Percentiles rank a stretch among this genome's conserved stretches.
Conservation (phyloP, 2,888 invertebrate species). For the Epirrhoe tristata region DNA sequence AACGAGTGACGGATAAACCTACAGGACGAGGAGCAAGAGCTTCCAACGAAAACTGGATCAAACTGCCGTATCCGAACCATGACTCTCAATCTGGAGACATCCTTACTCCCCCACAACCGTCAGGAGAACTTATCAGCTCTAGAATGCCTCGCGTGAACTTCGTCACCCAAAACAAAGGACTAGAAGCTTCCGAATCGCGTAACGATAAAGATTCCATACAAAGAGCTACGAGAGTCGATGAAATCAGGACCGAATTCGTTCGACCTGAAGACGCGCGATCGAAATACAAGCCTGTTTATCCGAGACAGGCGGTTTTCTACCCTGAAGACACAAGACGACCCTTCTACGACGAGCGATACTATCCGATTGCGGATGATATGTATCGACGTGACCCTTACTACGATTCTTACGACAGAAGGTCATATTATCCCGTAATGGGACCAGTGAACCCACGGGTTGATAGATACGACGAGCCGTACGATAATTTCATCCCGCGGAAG, state of each 20-base stretch:
- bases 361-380: slow-evolving; percentile 66
- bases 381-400: slow-evolving; percentile 77
- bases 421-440: slow-evolving; percentile 60
- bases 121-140: slow-evolving; percentile 83
- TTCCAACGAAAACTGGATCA: slow-evolving; percentile 87
- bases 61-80: slow-evolving; percentile 82
- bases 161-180: slow-evolving; percentile 86
- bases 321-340: slow-evolving; percentile 77
- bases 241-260: slow-evolving; percentile 78
- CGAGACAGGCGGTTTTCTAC: slow-evolving; percentile 79
- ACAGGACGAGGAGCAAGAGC: slow-evolving; percentile 86
- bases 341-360: slow-evolving; percentile 73
- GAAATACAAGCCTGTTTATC: slow-evolving; percentile 75
- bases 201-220: slow-evolving; percentile 81
- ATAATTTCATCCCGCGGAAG: slow-evolving; percentile 74
- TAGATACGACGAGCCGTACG: slow-evolving; percentile 75
- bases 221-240: slow-evolving; percentile 71
- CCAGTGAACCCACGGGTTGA: slow-evolving; percentile 61
- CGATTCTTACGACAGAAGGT: slow-evolving; percentile 71
- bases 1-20: slow-evolving; percentile 79
- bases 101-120: slow-evolving; percentile 82
- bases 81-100: slow-evolving; percentile 69
- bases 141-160: slow-evolving; percentile 88
- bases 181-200: slow-evolving; percentile 80
- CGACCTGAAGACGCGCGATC: slow-evolving; percentile 70